Base-by-base conservation (phyloP, 1,140 invertebrate species). In the Micrasema longulum region DNA sequence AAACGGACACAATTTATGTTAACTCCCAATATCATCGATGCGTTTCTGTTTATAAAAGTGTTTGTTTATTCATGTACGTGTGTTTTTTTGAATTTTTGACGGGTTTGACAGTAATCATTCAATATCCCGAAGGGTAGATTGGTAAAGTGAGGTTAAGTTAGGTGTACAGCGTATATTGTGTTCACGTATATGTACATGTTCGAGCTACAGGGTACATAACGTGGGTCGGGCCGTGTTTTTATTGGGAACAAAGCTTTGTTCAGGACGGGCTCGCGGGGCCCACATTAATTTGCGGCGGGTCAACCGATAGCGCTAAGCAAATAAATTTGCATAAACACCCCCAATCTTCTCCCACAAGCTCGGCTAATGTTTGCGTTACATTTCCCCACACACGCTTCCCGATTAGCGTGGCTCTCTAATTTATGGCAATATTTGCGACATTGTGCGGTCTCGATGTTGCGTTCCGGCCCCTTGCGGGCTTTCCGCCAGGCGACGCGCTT, bases 301-400 rank as follows among this genome's bases (percentile, higher is more conserved):
- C 55, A 70, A 38, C 57, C 57, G 68, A 70, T 69, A 69, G 18
- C 67, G 52, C 41, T 69, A 18, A 60, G 67, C 53, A 69, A 69
- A 69, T 69, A 69, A 60, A 69, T 69, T 69, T 48, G 16, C 67
- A 69, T 69, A 69, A 69, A 69, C 67, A 60, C 67, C 53, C 67
- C 53, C 36, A 35, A 68, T 68, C 65, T 64, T 64, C 65, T 47
- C 23, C 48, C 48, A 43, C 48, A 43, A 68, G 20, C 50, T 43
- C 65, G 48, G 65, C 65, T 68, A 68, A 53, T 68, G 48, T 68
- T 53, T 68, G 50, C 35, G 38, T 53, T 36, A 53, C 50, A 68
- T 68, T 68, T 68, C 55, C 65, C 65, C 65, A 68, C 65, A 68
- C 50, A 55, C 65, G 65, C 65, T 60, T 60, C 55, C 55, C 55